These are phyloP conservation scores for Gymnosoma rotundatum DNA, from an alignment of 2,888 invertebrate genomes.

Conservation along the genomic window DNA sequence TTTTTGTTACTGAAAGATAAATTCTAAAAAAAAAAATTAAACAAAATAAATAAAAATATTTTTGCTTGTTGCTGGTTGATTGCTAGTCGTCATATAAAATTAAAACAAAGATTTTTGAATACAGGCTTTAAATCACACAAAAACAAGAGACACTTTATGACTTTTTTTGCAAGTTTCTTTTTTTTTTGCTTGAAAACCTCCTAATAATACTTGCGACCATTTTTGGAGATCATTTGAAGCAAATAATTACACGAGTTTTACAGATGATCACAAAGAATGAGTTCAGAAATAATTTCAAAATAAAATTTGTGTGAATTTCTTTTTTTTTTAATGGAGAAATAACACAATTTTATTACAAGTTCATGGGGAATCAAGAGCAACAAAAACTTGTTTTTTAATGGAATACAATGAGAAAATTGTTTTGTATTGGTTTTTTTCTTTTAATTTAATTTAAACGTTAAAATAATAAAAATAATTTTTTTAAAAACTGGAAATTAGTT, in stretches of 20 bases:
- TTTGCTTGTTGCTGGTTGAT: no score
- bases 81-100: not conserved
- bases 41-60: not conserved
- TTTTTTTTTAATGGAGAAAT: conserved; percentile 15
- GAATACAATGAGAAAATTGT: conserved; percentile 13
- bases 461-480: conserved; percentile 23
- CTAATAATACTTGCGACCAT: conserved; percentile 29
- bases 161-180: conserved; percentile 1
- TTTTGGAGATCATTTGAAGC: conserved; percentile 46
- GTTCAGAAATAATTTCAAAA: conserved; percentile 33
- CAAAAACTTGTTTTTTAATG: conserved; percentile 48
- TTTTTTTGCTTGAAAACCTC: not conserved
- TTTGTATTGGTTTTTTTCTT: not conserved
- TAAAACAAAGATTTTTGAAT: conserved; percentile 20
- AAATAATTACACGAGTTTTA: conserved; percentile 55
- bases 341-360: conserved; percentile 44
- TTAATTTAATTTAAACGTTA: conserved; percentile 13
- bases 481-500: conserved; percentile 61
- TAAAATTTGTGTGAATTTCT: not conserved
- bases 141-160: not conserved
- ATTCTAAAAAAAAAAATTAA: conserved; percentile 2
- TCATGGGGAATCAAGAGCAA: conserved; percentile 29
- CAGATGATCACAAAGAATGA: conserved; percentile 37
- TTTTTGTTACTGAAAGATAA: conserved; percentile 35
- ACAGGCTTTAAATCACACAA: conserved; percentile 28